Base-by-base conservation (phyloP, 2,888 invertebrate genomes). In the Gymnocheta viridis region DNA sequence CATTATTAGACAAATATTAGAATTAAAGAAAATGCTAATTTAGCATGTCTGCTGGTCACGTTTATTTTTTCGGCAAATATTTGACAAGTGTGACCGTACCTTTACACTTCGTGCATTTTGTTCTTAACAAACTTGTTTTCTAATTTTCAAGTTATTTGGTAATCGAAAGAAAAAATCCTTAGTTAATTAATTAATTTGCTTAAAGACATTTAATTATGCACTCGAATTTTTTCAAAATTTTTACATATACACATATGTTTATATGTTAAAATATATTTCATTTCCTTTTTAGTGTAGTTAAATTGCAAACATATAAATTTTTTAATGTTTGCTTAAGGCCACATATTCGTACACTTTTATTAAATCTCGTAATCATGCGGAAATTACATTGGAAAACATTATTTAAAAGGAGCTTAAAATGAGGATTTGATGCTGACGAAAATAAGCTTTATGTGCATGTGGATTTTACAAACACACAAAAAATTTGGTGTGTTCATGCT, bases 381-480 rank as follows among this genome's bases (percentile, higher is more conserved):
- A 72, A 77, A 77, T 82, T 82, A 67, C 66, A 82, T 72, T 70
- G 58, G 32, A 77, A 77, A 82, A 69, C 66, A 82, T 76, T 49
- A 67, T 62, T 72, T 49, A 29, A 47, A 82, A 77, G 66, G 19
- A 72, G 64, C 44, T 54, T 70, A 70, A 70, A 64, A 70, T 64
- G 41, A 12, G 5, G 49, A 38, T 81, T 70, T 76, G 27, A 41
- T 82, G 44, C 44, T 44, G 17, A 17, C 44, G 44, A 44, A 44
- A 44, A 44, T 44, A 7, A 44, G 44, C 17, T 44, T 17, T 7
- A 44, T 44, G 2, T 44, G 7, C n/a, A 44, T 17, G 64, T 41
- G 38, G n/a, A 62, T 62, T 62, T 62, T 41, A 41, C 32, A 32
- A 17, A 32, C 17, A 27, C 24, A 51, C 32, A 2, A 32, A 32